A percentile compares a stretch with the other conserved stretches of the same genome.
These are phyloP conservation scores for Eulithis testata DNA, from an alignment of 2,888 invertebrate species.

Conservation along the genomic window DNA sequence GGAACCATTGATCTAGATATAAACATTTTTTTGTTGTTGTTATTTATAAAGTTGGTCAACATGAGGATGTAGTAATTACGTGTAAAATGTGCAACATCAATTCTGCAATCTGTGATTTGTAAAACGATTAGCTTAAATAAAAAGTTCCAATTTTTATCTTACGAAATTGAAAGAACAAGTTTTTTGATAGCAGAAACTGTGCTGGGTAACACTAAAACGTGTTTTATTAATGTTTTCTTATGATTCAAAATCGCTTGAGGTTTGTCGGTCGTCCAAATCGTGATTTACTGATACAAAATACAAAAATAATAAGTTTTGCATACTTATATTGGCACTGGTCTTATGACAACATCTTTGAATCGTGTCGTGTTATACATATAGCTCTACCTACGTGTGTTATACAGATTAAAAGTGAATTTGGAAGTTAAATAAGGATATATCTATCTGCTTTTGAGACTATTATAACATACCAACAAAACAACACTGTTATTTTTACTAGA, in stretches of 20 bases:
- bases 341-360: background rate
- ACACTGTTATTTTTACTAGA: no score
- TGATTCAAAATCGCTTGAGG: slow-evolving; percentile 4
- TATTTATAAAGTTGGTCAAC: background rate
- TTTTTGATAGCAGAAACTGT: slow-evolving; percentile 1
- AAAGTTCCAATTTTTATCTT: slow-evolving; percentile 7
- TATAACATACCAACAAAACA: no score
- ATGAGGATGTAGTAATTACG: slow-evolving; percentile 1
- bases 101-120: slow-evolving; percentile 9
- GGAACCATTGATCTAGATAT: background rate
- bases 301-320: background rate
- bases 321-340: slow-evolving; percentile 6
- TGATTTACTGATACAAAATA: slow-evolving; percentile 11
- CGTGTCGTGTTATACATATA: background rate
- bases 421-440: no score
- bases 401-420: background rate
- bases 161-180: slow-evolving; percentile 10
- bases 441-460: no score
- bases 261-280: slow-evolving; percentile 1
- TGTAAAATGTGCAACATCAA: slow-evolving; percentile 2
- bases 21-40: background rate
- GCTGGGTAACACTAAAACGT: background rate
- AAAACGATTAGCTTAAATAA: slow-evolving; percentile 1
- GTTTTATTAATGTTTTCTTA: background rate
- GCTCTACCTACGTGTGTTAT: background rate